These are phyloP conservation scores for Xestoiulus laeticollis DNA, from an alignment of 2,888 invertebrate genomes.

Conservation along the genomic window DNA sequence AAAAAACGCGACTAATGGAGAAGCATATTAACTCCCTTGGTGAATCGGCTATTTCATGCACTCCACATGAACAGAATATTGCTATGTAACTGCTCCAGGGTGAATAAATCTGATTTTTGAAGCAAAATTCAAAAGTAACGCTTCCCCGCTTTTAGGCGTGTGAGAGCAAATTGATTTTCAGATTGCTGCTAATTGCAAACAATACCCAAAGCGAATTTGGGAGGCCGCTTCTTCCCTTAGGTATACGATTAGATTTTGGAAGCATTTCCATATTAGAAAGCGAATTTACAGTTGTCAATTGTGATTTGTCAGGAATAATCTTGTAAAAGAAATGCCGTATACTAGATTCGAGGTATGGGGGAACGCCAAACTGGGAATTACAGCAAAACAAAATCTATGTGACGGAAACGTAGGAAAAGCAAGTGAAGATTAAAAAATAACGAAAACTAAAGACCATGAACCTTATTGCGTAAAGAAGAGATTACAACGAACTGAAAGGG, in stretches of 20 bases:
- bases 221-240: slow-evolving; percentile 5
- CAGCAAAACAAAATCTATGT: neutral
- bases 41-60: neutral
- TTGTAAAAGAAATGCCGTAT: slow-evolving; percentile 16
- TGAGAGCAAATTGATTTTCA: slow-evolving; percentile 28
- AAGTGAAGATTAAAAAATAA: neutral
- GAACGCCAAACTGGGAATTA: neutral
- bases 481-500: neutral
- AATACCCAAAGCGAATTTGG: slow-evolving; percentile 2
- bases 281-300: slow-evolving; percentile 40
- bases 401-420: neutral
- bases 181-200: slow-evolving; percentile 41
- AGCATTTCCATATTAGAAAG: slow-evolving; percentile 39
- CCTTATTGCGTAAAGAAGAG: neutral
- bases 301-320: slow-evolving; percentile 35
- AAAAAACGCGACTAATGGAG: neutral
- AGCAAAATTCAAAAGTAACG: slow-evolving; percentile 29
- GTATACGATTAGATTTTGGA: slow-evolving; percentile 36
- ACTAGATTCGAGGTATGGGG: neutral
- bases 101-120: neutral
- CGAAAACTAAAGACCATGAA: neutral
- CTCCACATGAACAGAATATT: neutral
- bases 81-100: neutral
- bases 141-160: neutral
- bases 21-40: neutral